phyloP scores from a whole-genome alignment of 2,888 invertebrate genomes.

The Plebejus argus region DNA sequence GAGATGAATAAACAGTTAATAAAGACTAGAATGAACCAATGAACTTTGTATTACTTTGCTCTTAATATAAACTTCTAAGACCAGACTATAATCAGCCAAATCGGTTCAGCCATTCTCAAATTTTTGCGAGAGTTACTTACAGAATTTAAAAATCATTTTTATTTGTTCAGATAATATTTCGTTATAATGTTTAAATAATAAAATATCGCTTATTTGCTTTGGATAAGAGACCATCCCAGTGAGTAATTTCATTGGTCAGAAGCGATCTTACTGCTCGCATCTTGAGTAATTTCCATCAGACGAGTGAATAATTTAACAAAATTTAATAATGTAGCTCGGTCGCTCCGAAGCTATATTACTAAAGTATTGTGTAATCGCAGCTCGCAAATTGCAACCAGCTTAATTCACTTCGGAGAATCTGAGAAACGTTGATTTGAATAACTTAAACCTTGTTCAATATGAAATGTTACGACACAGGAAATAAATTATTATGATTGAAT shows the following conservation, averaged over 20 bases:
- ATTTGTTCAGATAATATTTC: too few relatives aligned
- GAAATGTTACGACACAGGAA: background rate
- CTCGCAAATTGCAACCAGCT: slow-evolving; percentile 9
- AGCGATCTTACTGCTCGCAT: background rate
- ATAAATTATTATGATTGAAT: background rate
- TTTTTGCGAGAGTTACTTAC: too few relatives aligned
- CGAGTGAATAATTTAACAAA: slow-evolving; percentile 1
- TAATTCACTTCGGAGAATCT: slow-evolving; percentile 6
- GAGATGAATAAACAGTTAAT: too few relatives aligned
- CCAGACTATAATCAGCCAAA: too few relatives aligned
- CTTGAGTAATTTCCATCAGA: slow-evolving; percentile 3
- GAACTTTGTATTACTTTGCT: too few relatives aligned
- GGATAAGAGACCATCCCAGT: background rate
- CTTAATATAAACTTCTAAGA: too few relatives aligned
- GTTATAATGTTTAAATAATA: background rate
- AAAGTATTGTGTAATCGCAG: slow-evolving; percentile 10
- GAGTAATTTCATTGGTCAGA: background rate
- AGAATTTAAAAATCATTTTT: too few relatives aligned
- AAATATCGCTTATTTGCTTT: background rate
- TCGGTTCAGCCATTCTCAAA: too few relatives aligned
- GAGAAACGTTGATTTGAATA: slow-evolving; percentile 12
- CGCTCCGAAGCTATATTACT: slow-evolving; percentile 15
- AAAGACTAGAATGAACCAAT: too few relatives aligned
- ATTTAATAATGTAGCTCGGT: slow-evolving; percentile 9
- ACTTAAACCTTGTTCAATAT: slow-evolving; percentile 10